These are phyloP conservation scores for Sabellastarte sp. DNA, from an alignment of 2,888 invertebrate genomes.

Conservation along the genomic window DNA sequence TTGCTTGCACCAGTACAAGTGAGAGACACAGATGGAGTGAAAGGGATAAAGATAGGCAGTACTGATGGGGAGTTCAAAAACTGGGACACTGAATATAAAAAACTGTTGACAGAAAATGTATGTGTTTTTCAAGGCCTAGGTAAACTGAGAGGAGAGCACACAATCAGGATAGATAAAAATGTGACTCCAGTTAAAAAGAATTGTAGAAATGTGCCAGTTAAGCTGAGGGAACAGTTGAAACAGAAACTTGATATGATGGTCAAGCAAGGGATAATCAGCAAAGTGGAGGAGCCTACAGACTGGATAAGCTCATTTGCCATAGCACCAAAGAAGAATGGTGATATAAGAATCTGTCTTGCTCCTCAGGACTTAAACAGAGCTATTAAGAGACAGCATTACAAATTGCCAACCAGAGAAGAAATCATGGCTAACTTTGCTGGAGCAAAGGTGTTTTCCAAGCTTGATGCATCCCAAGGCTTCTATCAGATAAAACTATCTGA, in stretches of 20 bases:
- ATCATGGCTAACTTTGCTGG: conserved; percentile 24
- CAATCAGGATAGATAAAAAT: conserved; percentile 19
- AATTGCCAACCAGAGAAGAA: conserved; percentile 29
- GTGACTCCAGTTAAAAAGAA: conserved; percentile 27
- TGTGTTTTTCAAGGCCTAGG: conserved; percentile 25
- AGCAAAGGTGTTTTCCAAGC: conserved; percentile 20
- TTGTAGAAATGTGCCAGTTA: conserved; percentile 26
- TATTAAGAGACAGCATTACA: conserved; percentile 26
- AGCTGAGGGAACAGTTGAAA: conserved; percentile 22
- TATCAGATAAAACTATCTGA: conserved; percentile 26
- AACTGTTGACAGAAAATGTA: neutral
- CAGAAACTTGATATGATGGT: conserved; percentile 25
- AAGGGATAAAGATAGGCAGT: too few relatives aligned
- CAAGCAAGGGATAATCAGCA: conserved; percentile 19
- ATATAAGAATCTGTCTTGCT: conserved; percentile 31
- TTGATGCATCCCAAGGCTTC: conserved; percentile 30
- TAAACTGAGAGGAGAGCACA: conserved; percentile 22
- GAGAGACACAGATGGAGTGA: too few relatives aligned
- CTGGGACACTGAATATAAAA: neutral
- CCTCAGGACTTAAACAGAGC: conserved; percentile 31
- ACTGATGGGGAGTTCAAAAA: too few relatives aligned
- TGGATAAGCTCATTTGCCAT: conserved; percentile 33
- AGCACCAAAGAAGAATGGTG: conserved; percentile 28
- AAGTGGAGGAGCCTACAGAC: conserved; percentile 29
- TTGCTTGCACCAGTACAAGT: too few relatives aligned